These are phyloP conservation scores for Drosophila glabriapex DNA, from an alignment of 2,888 invertebrate species.

Conservation along the genomic window DNA sequence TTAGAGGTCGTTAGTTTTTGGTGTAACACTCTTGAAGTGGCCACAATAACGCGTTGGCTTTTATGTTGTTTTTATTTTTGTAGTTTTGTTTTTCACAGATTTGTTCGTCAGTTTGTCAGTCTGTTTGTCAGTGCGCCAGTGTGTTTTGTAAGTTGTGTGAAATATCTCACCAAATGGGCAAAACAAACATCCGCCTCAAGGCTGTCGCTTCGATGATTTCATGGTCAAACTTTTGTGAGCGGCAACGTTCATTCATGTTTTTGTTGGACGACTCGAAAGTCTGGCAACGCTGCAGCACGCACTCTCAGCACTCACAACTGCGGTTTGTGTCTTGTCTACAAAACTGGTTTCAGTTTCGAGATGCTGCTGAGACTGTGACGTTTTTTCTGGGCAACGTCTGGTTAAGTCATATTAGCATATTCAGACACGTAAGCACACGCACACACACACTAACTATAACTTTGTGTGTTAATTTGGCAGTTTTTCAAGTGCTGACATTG, in stretches of 20 bases:
- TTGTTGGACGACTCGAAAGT: constrained; percentile 18
- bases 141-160: constrained; percentile 63
- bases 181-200: constrained; percentile 69
- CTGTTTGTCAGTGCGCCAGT: constrained; percentile 29
- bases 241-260: constrained; percentile 53
- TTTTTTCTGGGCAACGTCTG: constrained; percentile 39
- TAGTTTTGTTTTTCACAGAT: constrained; percentile 51
- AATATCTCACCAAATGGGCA: constrained; percentile 71
- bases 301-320: constrained; percentile 10
- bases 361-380: constrained; percentile 37
- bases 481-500: constrained; percentile 81
- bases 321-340: constrained; percentile 70
- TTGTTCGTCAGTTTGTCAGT: constrained; percentile 42
- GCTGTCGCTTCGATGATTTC: constrained; percentile 53
- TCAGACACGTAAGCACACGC: constrained; percentile 3
- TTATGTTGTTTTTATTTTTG: constrained; percentile 36
- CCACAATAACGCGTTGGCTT: constrained; percentile 23
- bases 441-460: not conserved
- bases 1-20: constrained; percentile 33
- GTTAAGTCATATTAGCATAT: constrained; percentile 34
- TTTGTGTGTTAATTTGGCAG: constrained; percentile 74
- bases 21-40: constrained; percentile 29
- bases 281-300: constrained; percentile 60
- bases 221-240: constrained; percentile 51
- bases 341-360: constrained; percentile 64